Conservation (phyloP, 2,797 vertebrate species). For the Eptatretus atami region DNA sequence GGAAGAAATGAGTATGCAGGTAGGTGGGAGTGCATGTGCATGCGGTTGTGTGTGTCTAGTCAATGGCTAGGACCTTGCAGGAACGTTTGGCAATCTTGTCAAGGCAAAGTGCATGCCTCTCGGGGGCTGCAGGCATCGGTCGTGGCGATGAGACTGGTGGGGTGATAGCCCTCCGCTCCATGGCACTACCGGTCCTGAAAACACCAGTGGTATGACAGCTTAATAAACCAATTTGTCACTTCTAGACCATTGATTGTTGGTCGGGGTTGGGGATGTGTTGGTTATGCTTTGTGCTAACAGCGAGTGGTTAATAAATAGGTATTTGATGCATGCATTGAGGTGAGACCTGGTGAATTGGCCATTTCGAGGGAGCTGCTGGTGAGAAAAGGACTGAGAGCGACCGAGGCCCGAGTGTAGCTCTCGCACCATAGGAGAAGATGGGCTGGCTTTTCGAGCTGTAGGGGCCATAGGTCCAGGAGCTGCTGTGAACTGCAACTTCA, state of each 20-base stretch:
- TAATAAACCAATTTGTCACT: too few relatives aligned
- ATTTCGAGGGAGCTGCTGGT: background rate
- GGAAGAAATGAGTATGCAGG: too few relatives aligned
- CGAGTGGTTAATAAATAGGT: too few relatives aligned
- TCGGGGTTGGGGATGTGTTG: too few relatives aligned
- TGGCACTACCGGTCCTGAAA: constrained; percentile 52
- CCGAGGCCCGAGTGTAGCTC: constrained; percentile 31
- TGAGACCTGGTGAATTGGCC: background rate
- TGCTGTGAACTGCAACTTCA: constrained; percentile 66
- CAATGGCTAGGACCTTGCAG: constrained; percentile 58
- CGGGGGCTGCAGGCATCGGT: constrained; percentile 37
- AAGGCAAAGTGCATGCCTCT: constrained; percentile 41
- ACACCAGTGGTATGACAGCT: background rate
- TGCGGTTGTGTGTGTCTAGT: constrained; percentile 9
- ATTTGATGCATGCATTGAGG: too few relatives aligned
- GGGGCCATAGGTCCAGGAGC: too few relatives aligned
- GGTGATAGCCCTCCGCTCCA: constrained; percentile 66
- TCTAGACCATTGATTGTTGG: too few relatives aligned
- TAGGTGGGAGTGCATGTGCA: too few relatives aligned
- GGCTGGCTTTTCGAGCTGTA: constrained; percentile 42
- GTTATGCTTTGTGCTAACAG: too few relatives aligned
- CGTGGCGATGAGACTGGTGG: constrained; percentile 55
- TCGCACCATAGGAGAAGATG: constrained; percentile 42
- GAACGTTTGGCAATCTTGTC: constrained; percentile 85
- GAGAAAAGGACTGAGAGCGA: constrained; percentile 28